phyloP scores from a whole-genome alignment of 2,888 invertebrate species.

The Belgica antarctica region DNA sequence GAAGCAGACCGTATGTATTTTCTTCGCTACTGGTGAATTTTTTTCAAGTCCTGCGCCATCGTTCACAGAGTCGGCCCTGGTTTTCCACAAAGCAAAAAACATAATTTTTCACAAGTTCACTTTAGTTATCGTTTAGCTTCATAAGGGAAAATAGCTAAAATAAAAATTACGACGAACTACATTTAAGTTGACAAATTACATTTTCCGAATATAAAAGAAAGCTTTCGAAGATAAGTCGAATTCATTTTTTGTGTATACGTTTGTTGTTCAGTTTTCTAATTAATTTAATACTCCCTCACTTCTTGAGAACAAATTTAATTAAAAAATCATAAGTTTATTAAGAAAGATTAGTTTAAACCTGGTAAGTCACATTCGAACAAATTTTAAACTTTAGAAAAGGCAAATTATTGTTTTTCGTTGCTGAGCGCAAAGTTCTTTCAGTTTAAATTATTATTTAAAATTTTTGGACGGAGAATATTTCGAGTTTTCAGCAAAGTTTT shows the following conservation, averaged over 20 bases:
- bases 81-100: too few relatives aligned
- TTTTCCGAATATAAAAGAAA: slow-evolving; percentile 12
- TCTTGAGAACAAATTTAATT: neutral
- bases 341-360: slow-evolving; percentile 3
- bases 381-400: slow-evolving; percentile 16
- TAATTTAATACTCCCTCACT: slow-evolving; percentile 8
- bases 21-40: too few relatives aligned
- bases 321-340: neutral
- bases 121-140: too few relatives aligned
- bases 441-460: slow-evolving; percentile 18
- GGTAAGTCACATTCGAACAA: slow-evolving; percentile 28
- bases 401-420: slow-evolving; percentile 10
- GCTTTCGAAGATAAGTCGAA: neutral
- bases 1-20: too few relatives aligned
- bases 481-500: too few relatives aligned
- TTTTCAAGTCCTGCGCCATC: too few relatives aligned
- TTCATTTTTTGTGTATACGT: slow-evolving; percentile 40
- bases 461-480: too few relatives aligned
- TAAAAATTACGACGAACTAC: neutral
- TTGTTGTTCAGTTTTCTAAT: slow-evolving; percentile 18
- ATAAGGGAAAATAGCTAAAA: neutral
- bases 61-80: too few relatives aligned
- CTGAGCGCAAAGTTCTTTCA: slow-evolving; percentile 28
- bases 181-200: neutral
- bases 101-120: too few relatives aligned